These are phyloP conservation scores for Anticlea derivata DNA, from an alignment of 2,888 invertebrate species.

Conservation along the genomic window DNA sequence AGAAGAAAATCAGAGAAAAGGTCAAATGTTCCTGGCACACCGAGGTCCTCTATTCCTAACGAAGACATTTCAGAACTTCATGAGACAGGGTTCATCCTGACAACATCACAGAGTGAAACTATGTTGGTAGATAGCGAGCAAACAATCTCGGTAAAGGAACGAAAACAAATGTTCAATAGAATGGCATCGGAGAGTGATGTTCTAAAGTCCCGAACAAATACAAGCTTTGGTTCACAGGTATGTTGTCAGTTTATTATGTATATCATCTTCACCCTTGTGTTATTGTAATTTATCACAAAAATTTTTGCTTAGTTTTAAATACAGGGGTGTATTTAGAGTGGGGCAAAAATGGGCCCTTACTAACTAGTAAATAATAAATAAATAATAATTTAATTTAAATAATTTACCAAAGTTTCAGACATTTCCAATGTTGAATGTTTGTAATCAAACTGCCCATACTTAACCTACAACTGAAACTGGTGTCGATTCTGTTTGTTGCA, in stretches of 20 bases:
- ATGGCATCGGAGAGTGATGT: constrained; percentile 93
- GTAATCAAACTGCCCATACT: too few species aligned
- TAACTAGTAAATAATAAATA: too few species aligned
- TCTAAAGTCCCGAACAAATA: constrained; percentile 72
- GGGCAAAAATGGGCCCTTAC: too few species aligned
- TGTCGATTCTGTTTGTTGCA: too few species aligned
- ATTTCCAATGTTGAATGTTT: too few species aligned
- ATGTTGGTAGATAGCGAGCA: constrained; percentile 81
- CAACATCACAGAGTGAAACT: constrained; percentile 68
- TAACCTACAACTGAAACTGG: too few species aligned
- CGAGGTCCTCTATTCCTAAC: constrained; percentile 51
- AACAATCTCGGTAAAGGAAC: constrained; percentile 94
- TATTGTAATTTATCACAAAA: too few species aligned
- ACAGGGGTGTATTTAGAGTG: too few species aligned
- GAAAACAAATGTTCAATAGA: constrained; percentile 95
- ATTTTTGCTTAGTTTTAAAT: too few species aligned
- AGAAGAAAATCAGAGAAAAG: constrained; percentile 62
- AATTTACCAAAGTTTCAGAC: too few species aligned
- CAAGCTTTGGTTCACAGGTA: constrained; percentile 84
- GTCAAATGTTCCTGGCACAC: constrained; percentile 45
- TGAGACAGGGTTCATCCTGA: constrained; percentile 49
- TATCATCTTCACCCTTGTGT: neutral
- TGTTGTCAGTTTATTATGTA: constrained; percentile 50
- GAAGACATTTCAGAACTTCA: constrained; percentile 49
- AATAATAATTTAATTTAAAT: too few species aligned